Base-by-base conservation (phyloP, 2,797 vertebrate genomes). In the Gallinago solitaria region DNA sequence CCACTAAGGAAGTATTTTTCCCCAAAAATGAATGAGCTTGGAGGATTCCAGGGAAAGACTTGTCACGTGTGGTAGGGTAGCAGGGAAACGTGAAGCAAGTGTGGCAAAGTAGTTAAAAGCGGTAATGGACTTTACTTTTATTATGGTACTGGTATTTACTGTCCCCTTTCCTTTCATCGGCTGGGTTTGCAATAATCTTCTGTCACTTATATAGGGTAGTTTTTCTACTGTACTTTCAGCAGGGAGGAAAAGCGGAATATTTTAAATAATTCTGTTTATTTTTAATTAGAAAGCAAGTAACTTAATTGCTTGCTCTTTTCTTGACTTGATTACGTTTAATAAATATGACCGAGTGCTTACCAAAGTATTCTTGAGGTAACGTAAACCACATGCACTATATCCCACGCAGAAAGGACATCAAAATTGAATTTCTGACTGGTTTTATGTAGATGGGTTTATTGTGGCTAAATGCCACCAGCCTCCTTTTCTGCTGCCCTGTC, bases 251-350 rank as follows among this genome's bases (percentile, higher is more conserved):
- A 93, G 71, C 0, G 0, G 63, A 51, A 45, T 82, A 89, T 93
- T 92, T 90, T 35, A 93, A 83, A 86, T 90, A 64, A 84, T 90
- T 76, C 20, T 83, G 65, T 94, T 96, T 69, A 73, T 80, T 92
- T 95, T 86, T 76, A 94, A 96, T 94, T 95, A 93, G 67, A 86
- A 86, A 56, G 23, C 56, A 85, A 91, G 69, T 45, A 82, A 91
- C 41, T 92, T 77, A 48, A 86, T 91, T 94, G 59, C 73, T 90
- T 85, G 54, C 83, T 74, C 65, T 90, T 59, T 86, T 90, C 89
- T 83, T 95, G 82, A 59, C 71, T 91, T 69, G 73, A 73, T 93
- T 91, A 23, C 67, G 27, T 76, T 86, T 91, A 86, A 74, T 88
- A 78, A 86, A 88, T 73, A 67, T 7, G 6, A 18, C 51, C 33